Conservation (phyloP, 2,888 invertebrate genomes). For the Ectropis crepuscularia region DNA sequence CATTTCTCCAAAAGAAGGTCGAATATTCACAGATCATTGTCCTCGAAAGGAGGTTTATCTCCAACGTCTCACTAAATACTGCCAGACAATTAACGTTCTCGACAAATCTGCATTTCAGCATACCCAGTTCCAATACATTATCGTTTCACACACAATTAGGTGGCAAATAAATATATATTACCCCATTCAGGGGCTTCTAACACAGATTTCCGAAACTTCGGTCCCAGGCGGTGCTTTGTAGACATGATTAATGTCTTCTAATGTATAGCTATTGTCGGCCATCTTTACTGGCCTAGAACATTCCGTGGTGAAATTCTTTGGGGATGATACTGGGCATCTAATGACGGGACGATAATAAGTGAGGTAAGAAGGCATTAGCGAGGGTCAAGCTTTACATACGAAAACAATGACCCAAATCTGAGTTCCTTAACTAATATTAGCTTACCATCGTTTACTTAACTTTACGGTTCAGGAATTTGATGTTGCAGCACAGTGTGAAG, state of each 20-base stretch:
- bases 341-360: neutral
- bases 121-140: constrained; percentile 19
- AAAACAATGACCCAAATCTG: too few relatives aligned
- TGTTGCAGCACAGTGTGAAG: too few relatives aligned
- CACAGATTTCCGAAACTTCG: constrained; percentile 41
- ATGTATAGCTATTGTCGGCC: constrained; percentile 34
- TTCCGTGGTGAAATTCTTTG: constrained; percentile 20
- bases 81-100: neutral
- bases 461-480: too few relatives aligned
- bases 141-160: constrained; percentile 35
- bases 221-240: constrained; percentile 37
- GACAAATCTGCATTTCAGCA: constrained; percentile 4
- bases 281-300: constrained; percentile 29
- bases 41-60: neutral
- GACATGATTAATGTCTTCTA: constrained; percentile 43
- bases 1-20: too few relatives aligned
- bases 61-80: neutral
- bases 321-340: constrained; percentile 7
- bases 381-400: too few relatives aligned
- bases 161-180: constrained; percentile 41
- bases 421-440: too few relatives aligned
- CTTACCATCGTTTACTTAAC: too few relatives aligned
- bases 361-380: neutral
- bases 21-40: too few relatives aligned
- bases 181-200: constrained; percentile 29